phyloP scores from a whole-genome alignment of 92 coral and sea anemone species.

The Porites lobata region DNA sequence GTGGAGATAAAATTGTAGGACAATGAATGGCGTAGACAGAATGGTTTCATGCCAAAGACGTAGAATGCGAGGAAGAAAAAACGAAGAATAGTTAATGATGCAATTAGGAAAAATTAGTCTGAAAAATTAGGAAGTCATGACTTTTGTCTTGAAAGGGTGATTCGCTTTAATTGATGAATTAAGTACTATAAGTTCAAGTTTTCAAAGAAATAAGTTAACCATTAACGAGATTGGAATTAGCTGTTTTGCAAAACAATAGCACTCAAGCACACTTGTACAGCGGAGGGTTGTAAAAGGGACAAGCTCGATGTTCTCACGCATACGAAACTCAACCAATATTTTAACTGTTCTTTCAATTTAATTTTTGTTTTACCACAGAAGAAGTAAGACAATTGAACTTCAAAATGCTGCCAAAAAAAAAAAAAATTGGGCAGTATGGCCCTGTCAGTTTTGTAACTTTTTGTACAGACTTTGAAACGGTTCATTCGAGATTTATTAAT shows the following conservation, averaged over 20 bases:
- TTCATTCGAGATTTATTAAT: too few relatives aligned
- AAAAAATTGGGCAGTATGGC: too few relatives aligned
- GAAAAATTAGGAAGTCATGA: conserved; percentile 6
- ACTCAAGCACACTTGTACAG: conserved; percentile 7
- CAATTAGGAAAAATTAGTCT: background rate
- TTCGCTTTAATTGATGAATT: conserved; percentile 37
- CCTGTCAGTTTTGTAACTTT: too few relatives aligned
- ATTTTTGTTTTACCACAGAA: conserved; percentile 8
- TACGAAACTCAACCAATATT: conserved; percentile 37
- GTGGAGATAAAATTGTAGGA: conserved; percentile 10
- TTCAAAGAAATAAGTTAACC: conserved; percentile 27
- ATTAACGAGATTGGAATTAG: conserved; percentile 53
- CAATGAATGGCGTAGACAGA: background rate
- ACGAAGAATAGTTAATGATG: background rate
- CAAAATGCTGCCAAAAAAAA: background rate
- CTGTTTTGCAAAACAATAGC: conserved; percentile 49
- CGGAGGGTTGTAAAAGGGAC: conserved; percentile 23
- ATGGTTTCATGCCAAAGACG: background rate
- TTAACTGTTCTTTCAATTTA: conserved; percentile 6
- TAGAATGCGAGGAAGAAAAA: background rate
- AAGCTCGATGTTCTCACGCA: conserved; percentile 33
- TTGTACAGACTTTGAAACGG: too few relatives aligned
- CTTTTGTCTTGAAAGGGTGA: conserved; percentile 15
- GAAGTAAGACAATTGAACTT: background rate
- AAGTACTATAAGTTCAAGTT: conserved; percentile 29